These are phyloP conservation scores for Anas bahamensis DNA, from an alignment of 2,797 vertebrate species.

Conservation along the genomic window DNA sequence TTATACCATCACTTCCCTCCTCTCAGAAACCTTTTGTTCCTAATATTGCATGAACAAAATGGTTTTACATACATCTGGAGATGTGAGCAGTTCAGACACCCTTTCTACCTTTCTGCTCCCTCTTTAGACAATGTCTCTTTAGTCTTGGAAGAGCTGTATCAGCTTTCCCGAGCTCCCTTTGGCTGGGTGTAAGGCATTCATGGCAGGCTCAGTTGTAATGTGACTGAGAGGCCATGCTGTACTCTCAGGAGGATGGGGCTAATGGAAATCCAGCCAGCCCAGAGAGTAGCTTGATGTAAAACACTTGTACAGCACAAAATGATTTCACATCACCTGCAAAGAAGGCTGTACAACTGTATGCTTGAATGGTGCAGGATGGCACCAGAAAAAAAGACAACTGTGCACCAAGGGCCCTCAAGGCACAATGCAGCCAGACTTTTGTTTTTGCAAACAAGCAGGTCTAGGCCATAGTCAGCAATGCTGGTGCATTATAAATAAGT, in stretches of 20 bases:
- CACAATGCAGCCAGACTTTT: background rate
- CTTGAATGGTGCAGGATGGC: background rate
- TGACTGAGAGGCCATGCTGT: background rate
- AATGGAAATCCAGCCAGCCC: background rate
- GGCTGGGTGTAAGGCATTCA: background rate
- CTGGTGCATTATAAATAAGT: background rate
- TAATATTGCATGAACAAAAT: accelerated
- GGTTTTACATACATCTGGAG: background rate
- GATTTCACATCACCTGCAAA: background rate
- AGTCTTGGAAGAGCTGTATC: background rate
- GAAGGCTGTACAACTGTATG: background rate
- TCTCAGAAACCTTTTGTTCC: background rate
- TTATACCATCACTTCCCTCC: background rate
- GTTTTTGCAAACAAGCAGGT: background rate
- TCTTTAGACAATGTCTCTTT: background rate
- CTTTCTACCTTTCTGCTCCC: background rate
- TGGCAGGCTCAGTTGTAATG: background rate
- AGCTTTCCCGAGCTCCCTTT: background rate
- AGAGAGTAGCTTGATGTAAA: background rate
- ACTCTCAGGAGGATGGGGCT: background rate
- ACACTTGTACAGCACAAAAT: conserved; percentile 28
- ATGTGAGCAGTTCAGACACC: background rate
- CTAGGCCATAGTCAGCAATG: background rate
- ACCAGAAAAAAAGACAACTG: background rate
- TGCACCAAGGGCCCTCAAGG: background rate